Evolutionary conservation across 2,113 vertebrate species (phyloP).

Genomic region (Protomyctophum bolini): DNA sequence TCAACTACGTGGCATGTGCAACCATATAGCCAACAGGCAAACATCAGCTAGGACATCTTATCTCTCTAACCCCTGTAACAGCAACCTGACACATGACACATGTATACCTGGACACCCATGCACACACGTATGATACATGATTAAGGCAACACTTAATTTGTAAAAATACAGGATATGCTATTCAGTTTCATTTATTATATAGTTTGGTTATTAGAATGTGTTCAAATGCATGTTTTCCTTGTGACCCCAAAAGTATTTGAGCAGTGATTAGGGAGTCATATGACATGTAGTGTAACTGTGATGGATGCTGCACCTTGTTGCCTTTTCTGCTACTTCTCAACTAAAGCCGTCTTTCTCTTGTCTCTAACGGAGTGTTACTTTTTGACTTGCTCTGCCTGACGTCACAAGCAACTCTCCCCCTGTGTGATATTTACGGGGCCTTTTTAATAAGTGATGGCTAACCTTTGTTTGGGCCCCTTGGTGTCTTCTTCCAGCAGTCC

Average conservation of each 20-base stretch:
- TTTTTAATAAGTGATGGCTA: slow-evolving; percentile 57
- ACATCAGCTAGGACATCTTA: slow-evolving; percentile 72
- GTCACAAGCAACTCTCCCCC: neutral
- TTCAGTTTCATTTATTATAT: slow-evolving; percentile 25
- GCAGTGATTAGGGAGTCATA: slow-evolving; percentile 40
- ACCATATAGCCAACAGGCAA: slow-evolving; percentile 55
- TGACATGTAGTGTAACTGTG: slow-evolving; percentile 39
- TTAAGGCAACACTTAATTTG: too few species aligned
- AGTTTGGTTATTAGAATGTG: slow-evolving; percentile 44
- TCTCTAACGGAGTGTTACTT: slow-evolving; percentile 22
- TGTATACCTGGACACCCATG: neutral
- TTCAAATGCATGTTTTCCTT: slow-evolving; percentile 14
- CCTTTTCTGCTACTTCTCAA: slow-evolving; percentile 54
- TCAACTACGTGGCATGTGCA: slow-evolving; percentile 50
- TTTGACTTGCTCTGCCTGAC: slow-evolving; percentile 33
- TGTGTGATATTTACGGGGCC: slow-evolving; percentile 27
- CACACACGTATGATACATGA: too few species aligned
- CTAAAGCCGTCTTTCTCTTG: slow-evolving; percentile 52
- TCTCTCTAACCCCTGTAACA: slow-evolving; percentile 64
- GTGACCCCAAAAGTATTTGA: slow-evolving; percentile 34
- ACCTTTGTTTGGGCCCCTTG: slow-evolving; percentile 48
- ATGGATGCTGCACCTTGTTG: slow-evolving; percentile 59
- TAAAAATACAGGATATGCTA: too few species aligned
- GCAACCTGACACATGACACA: slow-evolving; percentile 43
- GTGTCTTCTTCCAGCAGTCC: slow-evolving; percentile 61